Evolutionary conservation across 2,113 vertebrate genomes (phyloP).

Genomic region (Gopherus evgoodei): DNA sequence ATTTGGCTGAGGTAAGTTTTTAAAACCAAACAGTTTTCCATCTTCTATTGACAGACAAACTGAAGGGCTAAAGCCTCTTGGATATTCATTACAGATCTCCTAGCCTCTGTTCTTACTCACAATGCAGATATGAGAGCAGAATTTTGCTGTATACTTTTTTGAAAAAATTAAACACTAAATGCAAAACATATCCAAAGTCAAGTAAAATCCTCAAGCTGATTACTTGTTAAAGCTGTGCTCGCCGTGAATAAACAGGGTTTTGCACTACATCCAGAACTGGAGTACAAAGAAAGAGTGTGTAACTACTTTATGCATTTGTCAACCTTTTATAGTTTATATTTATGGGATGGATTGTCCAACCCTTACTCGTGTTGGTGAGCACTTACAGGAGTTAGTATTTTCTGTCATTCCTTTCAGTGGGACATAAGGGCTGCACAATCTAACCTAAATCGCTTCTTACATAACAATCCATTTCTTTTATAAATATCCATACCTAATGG

Average conservation of each 20-base stretch:
- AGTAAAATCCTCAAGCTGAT: neutral
- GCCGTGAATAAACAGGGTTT: neutral
- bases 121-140: neutral
- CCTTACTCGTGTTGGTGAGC: neutral
- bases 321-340: neutral
- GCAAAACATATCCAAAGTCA: neutral
- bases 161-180: neutral
- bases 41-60: neutral
- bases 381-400: neutral
- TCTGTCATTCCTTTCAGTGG: neutral
- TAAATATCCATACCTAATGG: neutral
- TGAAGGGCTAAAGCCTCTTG: neutral
- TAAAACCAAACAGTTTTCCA: neutral
- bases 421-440: neutral
- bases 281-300: neutral
- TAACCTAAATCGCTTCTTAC: neutral
- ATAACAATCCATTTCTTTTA: neutral
- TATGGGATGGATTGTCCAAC: neutral
- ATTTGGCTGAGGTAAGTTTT: conserved; percentile 92
- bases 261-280: neutral
- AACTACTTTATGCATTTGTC: neutral
- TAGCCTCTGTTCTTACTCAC: neutral
- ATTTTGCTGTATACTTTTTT: neutral
- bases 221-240: neutral
- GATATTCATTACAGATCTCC: neutral